A percentile compares a stretch with the other conserved stretches of the same genome.
Evolutionary conservation across 2,888 invertebrate species (phyloP).

Genomic region (Apamea crenata): DNA sequence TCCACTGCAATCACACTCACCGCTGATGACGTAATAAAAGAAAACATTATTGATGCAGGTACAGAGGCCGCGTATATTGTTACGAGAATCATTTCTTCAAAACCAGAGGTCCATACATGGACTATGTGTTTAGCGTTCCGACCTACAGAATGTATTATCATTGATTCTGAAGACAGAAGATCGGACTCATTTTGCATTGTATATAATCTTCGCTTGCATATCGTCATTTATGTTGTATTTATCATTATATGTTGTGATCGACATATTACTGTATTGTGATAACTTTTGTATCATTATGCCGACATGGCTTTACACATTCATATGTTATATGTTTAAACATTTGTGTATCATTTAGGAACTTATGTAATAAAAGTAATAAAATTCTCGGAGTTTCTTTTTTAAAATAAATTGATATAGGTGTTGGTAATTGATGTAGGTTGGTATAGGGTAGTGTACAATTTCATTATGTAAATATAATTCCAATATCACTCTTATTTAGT

Average conservation of each 20-base stretch:
- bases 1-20: slow-evolving; percentile 52
- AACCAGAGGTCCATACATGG: slow-evolving; percentile 86
- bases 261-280: slow-evolving; percentile 84
- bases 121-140: slow-evolving; percentile 89
- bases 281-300: slow-evolving; percentile 76
- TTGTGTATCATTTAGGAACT: slow-evolving; percentile 74
- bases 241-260: slow-evolving; percentile 85
- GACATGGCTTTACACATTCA: slow-evolving; percentile 70
- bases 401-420: slow-evolving; percentile 36
- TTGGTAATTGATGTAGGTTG: too few species aligned
- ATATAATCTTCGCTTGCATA: slow-evolving; percentile 80
- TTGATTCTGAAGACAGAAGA: slow-evolving; percentile 77
- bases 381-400: slow-evolving; percentile 81
- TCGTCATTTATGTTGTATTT: slow-evolving; percentile 78
- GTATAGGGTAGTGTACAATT: slow-evolving; percentile 32
- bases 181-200: slow-evolving; percentile 73
- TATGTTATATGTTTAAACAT: slow-evolving; percentile 68
- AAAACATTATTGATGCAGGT: slow-evolving; percentile 88
- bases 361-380: slow-evolving; percentile 84
- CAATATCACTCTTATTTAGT: slow-evolving; percentile 32
- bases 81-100: slow-evolving; percentile 91
- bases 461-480: slow-evolving; percentile 48
- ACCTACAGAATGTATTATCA: slow-evolving; percentile 90
- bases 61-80: slow-evolving; percentile 89
- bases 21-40: slow-evolving; percentile 70